These are phyloP conservation scores for Chascanopsetta lugubris DNA, from an alignment of 2,113 vertebrate species.

Conservation along the genomic window DNA sequence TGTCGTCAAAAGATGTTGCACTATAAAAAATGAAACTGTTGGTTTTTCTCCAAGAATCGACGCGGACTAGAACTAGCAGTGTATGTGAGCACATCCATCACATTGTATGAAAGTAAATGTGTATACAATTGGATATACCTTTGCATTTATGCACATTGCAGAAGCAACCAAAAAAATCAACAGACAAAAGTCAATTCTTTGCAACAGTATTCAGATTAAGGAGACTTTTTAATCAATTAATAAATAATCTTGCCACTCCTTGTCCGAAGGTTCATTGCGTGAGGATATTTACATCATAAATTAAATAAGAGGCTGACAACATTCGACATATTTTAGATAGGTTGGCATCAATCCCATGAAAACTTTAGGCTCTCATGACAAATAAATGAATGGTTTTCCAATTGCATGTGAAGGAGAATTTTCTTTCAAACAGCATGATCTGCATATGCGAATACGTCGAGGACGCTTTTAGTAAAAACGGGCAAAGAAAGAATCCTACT, in stretches of 20 bases:
- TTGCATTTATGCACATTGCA: too few relatives aligned
- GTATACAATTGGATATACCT: too few relatives aligned
- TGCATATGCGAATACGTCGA: constrained; percentile 26
- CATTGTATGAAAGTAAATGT: too few relatives aligned
- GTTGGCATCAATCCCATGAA: constrained; percentile 34
- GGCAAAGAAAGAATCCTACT: constrained; percentile 36
- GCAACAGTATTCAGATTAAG: constrained; percentile 92
- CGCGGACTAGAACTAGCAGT: too few relatives aligned
- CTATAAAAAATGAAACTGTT: too few relatives aligned
- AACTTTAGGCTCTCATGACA: constrained; percentile 15
- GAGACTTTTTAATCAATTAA: constrained; percentile 89
- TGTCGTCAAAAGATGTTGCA: too few relatives aligned
- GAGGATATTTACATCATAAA: constrained; percentile 98
- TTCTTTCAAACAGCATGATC: constrained; percentile 24
- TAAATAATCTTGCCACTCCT: constrained; percentile 96
- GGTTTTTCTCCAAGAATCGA: too few relatives aligned
- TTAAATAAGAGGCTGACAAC: constrained; percentile 90
- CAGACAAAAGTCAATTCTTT: constrained; percentile 58
- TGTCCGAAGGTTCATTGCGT: constrained; percentile 88
- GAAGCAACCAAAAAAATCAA: constrained; percentile 45
- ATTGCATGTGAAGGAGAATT: constrained; percentile 29
- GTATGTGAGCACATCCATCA: too few relatives aligned
- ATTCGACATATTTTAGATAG: constrained; percentile 83
- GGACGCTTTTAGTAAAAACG: constrained; percentile 47
- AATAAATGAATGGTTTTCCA: constrained; percentile 10